These are phyloP conservation scores for Cossypha polioptera DNA, from an alignment of 2,797 vertebrate genomes.

Conservation along the genomic window DNA sequence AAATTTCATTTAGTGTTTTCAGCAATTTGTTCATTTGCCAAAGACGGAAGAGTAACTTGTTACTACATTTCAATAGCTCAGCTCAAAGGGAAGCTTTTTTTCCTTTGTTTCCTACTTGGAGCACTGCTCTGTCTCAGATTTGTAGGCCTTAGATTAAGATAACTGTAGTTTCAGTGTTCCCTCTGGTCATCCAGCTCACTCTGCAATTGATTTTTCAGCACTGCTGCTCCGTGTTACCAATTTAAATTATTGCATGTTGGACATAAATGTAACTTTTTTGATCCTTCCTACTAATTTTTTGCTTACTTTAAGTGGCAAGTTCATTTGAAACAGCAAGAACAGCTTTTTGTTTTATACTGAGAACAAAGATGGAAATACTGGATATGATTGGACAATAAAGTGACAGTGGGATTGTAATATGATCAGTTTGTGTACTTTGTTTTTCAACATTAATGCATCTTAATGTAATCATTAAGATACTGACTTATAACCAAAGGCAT, in stretches of 20 bases:
- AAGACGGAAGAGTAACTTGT: neutral
- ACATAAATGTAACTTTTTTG: neutral
- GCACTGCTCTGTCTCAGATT: neutral
- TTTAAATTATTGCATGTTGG: neutral
- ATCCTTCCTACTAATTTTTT: neutral
- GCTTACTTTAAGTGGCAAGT: neutral
- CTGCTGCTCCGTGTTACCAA: neutral
- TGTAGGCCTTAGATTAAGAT: neutral
- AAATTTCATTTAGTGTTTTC: constrained; percentile 25
- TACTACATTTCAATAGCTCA: neutral
- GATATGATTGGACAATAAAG: neutral
- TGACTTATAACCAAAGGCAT: neutral
- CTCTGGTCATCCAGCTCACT: neutral
- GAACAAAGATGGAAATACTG: neutral
- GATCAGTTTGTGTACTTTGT: neutral
- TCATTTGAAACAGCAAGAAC: neutral
- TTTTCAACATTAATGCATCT: neutral
- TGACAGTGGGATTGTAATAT: neutral
- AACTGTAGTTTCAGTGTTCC: neutral
- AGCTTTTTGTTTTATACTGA: neutral
- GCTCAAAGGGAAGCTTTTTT: neutral
- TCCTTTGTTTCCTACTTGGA: neutral
- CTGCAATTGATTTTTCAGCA: neutral
- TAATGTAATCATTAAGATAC: neutral
- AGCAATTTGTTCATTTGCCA: neutral